These are phyloP conservation scores for Drosophila sechellia DNA, from an alignment of 1,140 invertebrate species.

Conservation along the genomic window DNA sequence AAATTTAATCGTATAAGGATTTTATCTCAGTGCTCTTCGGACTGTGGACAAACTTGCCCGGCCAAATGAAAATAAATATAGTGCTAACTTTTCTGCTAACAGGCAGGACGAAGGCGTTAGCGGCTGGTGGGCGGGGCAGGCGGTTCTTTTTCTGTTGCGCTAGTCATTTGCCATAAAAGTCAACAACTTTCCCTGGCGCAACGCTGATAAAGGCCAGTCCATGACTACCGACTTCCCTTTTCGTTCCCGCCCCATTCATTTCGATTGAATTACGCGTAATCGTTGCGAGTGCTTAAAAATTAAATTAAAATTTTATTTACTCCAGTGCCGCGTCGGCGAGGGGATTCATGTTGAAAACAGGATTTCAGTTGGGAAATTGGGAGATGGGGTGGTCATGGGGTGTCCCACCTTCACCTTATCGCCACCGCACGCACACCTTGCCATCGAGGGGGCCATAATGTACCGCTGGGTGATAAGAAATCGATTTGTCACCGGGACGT, in stretches of 20 bases:
- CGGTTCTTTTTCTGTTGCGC: conserved; percentile 18
- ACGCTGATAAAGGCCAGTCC: conserved; percentile 64
- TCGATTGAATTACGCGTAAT: conserved; percentile 80
- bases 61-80: conserved; percentile 71
- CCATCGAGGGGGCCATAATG: conserved; percentile 55
- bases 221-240: conserved; percentile 33
- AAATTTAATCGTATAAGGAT: background rate
- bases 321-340: conserved; percentile 23
- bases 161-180: conserved; percentile 76
- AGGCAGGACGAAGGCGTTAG: background rate
- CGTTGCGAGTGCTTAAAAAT: conserved; percentile 78
- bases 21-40: conserved; percentile 12
- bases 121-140: background rate
- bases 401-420: conserved; percentile 58
- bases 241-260: conserved; percentile 25
- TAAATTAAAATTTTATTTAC: conserved; percentile 82
- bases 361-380: conserved; percentile 3
- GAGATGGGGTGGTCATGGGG: conserved; percentile 1
- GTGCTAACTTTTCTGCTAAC: conserved; percentile 40
- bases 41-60: conserved; percentile 28
- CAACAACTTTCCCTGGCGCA: conserved; percentile 72
- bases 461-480: conserved; percentile 75
- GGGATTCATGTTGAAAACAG: background rate
- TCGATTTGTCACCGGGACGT: conserved; percentile 78
- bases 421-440: conserved; percentile 24